Evolutionary conservation across 2,888 invertebrate species (phyloP), one percentile per base, ranked within the genome.

Genomic region (Coecobrya sp.): DNA sequence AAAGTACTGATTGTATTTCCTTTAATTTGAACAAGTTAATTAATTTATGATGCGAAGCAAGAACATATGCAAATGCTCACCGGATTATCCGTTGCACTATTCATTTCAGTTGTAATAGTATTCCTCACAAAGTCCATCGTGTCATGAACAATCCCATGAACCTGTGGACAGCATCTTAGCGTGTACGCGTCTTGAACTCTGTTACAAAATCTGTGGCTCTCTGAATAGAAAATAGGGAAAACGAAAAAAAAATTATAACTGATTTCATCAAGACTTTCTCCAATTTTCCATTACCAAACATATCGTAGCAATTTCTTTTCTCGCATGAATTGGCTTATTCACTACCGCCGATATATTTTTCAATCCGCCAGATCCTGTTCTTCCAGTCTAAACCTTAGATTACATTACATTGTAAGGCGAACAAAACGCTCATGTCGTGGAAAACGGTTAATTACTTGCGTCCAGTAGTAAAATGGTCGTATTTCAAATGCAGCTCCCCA

Each of bases 171-270:
- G 95, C 97, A 97, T 42, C 97, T 95, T 5, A 97, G 95, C 0
- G 97, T 97, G 95, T 97, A 97, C 0, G 97, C 97, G 95, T 97
- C 97, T 95, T 97, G 97, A 1, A 97, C 97, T 85, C 96, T 95
- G 95, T 97, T 96, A 95, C 97, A 97, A 95, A 97, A 96, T 70
- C 97, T 96, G 95, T 97, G 97, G 90, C 97, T 97, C 95, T 97
- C 97, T 96, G 95, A 3, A 16, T 4, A 68, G 36, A 1, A 65
- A 45, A 27, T 27, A 27, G 62, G 27, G 59, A 59, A 59, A n/a
- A 19, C n/a, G n/a, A n/a, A 2, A 62, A 22, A 62, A 22, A 4
- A 7, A 30, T 30, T 30, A 30, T 30, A 11, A 68, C n/a, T 30
- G 55, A 5, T 16, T 55, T 19, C 62, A 22, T 62, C 25, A 19